Percentiles rank a stretch among this genome's conserved stretches.
Conservation (phyloP, 1,140 invertebrate genomes). For the Galleria mellonella region DNA sequence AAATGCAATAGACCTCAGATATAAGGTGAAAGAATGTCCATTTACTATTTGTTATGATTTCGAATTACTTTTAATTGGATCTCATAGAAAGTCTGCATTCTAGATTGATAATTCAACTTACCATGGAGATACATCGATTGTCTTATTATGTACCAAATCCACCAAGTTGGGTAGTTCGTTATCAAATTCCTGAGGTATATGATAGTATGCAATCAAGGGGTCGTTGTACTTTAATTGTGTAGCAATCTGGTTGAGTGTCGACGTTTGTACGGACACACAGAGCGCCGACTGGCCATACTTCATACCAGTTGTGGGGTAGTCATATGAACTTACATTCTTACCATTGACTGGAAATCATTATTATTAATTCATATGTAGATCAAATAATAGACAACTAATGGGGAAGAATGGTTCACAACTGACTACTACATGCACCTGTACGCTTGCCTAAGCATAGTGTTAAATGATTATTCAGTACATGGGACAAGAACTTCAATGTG, state of each 20-base stretch:
- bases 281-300: conserved; percentile 91
- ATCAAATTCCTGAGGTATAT: conserved; percentile 74
- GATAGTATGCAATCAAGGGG: conserved; percentile 69
- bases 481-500: no score
- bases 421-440: no score
- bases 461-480: no score
- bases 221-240: conserved; percentile 85
- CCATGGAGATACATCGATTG: conserved; percentile 78
- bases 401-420: no score
- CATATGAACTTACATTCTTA: conserved; percentile 75
- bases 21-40: no score
- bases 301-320: conserved; percentile 83
- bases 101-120: conserved; percentile 27
- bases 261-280: conserved; percentile 83
- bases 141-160: conserved; percentile 77
- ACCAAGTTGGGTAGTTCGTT: conserved; percentile 76
- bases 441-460: no score
- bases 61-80: no score
- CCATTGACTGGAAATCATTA: conserved; percentile 34
- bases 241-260: conserved; percentile 82
- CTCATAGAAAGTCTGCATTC: no score
- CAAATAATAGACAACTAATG: neutral
- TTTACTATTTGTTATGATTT: no score
- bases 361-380: neutral
- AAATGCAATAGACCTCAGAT: no score